phyloP scores from a whole-genome alignment of 2,113 vertebrate species.

The Tupaia tana region DNA sequence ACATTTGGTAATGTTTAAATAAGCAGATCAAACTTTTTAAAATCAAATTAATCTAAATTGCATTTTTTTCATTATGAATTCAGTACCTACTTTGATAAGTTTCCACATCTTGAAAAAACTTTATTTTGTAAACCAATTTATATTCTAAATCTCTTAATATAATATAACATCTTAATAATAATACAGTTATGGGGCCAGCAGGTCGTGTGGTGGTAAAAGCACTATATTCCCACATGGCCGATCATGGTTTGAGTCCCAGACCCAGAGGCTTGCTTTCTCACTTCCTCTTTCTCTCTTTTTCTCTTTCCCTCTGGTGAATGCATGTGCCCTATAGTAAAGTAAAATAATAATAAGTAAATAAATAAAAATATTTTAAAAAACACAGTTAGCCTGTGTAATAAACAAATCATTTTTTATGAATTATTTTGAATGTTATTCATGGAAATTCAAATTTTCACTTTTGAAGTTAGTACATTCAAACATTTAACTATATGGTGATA shows the following conservation, averaged over 20 bases:
- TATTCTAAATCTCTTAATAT: neutral
- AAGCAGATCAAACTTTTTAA: neutral
- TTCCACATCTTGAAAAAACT: neutral
- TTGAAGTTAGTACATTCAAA: neutral
- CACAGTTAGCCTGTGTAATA: neutral
- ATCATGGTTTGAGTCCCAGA: no score
- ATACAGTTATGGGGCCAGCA: neutral
- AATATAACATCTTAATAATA: neutral
- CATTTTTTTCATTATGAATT: neutral
- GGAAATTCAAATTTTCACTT: neutral
- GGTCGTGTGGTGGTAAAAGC: no score
- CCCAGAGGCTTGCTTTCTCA: no score
- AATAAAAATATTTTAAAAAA: neutral
- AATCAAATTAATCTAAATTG: neutral
- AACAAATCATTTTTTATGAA: neutral
- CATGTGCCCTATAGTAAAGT: no score
- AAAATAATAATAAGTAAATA: no score
- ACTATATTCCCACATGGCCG: no score
- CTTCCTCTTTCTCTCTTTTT: no score
- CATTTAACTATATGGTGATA: neutral
- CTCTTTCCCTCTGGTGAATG: no score
- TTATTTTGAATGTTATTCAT: neutral
- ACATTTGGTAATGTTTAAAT: constrained; percentile 16
- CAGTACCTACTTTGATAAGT: neutral
- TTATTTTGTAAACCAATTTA: neutral